Evolutionary conservation across 1,140 invertebrate species (phyloP), one percentile per base, ranked within the genome.

Genomic region (Macrocentrus cingulum): DNA sequence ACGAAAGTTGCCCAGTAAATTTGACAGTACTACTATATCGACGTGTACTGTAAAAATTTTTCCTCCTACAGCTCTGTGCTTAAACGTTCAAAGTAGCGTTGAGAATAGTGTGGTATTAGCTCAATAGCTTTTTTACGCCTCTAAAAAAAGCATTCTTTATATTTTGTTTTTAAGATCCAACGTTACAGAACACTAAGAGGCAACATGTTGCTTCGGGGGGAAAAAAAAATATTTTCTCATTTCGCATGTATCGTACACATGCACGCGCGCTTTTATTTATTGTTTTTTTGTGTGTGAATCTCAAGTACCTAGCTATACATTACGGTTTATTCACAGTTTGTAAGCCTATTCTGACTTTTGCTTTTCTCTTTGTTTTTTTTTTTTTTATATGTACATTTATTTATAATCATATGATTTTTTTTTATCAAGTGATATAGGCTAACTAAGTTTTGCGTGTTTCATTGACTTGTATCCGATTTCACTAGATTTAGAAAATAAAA

Each of bases 1-100:
- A 64, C 50, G 69, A 67, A 72, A 66, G 56, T 52, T 54, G 22
- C 39, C 44, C 53, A 42, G 23, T 56, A 34, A 34, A 9, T 20
- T 8, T 45, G n/a, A n/a, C n/a, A n/a, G n/a, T 29, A 29, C 9
- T 29, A 4, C 9, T 29, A 5, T 29, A 29, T 29, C 4, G 25
- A 29, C 4, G 4, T 29, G 4, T 9, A 29, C 25, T 9, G 25
- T n/a, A 29, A 5, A 5, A 29, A 29, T 29, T 29, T 29, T 29
- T 29, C 9, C 25, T 29, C 4, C 9, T 29, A 29, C n/a, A n/a
- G n/a, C n/a, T n/a, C 25, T 29, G 25, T 29, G 4, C 9, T 29
- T 29, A 29, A 29, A 29, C 25, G 4, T 29, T 29, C 25, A 29
- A 29, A 29, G 9, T 29, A 29, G 25, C 25, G 9, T 5, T 29